Evolutionary conservation across 2,888 invertebrate species (phyloP).

Genomic region (Cartodere bifasciata): DNA sequence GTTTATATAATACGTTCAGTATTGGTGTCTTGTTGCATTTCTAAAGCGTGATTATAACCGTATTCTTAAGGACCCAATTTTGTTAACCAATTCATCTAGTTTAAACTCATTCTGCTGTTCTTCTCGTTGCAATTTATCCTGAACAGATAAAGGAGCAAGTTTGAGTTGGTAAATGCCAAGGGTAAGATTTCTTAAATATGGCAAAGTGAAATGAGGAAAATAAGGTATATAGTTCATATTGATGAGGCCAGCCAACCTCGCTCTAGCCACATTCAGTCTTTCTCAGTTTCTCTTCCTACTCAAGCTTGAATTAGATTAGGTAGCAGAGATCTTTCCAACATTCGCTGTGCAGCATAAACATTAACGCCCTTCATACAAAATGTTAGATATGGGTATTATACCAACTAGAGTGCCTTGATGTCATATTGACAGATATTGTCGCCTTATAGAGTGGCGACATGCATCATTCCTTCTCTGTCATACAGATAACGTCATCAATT

Average conservation of each 20-base stretch:
- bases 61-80: not conserved
- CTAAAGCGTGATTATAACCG: conserved; percentile 1
- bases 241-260: not conserved
- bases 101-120: too few species aligned
- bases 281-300: not conserved
- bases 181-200: too few species aligned
- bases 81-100: not conserved
- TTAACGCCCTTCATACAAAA: conserved; percentile 1
- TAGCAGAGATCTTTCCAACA: conserved; percentile 1
- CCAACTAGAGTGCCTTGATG: not conserved
- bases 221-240: not conserved
- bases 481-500: too few species aligned
- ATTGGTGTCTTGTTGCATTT: conserved; percentile 2
- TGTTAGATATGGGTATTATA: too few species aligned
- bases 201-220: conserved; percentile 1
- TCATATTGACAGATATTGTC: conserved; percentile 1
- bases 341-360: not conserved
- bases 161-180: too few species aligned
- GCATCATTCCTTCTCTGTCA: too few species aligned
- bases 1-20: too few species aligned
- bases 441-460: too few species aligned
- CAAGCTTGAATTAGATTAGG: not conserved
- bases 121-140: too few species aligned
- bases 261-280: not conserved
- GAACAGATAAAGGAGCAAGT: too few species aligned